Evolutionary conservation across 2,113 vertebrate species (phyloP), one percentile per base, ranked within the genome.

Genomic region (Ctenodactylus gundi): DNA sequence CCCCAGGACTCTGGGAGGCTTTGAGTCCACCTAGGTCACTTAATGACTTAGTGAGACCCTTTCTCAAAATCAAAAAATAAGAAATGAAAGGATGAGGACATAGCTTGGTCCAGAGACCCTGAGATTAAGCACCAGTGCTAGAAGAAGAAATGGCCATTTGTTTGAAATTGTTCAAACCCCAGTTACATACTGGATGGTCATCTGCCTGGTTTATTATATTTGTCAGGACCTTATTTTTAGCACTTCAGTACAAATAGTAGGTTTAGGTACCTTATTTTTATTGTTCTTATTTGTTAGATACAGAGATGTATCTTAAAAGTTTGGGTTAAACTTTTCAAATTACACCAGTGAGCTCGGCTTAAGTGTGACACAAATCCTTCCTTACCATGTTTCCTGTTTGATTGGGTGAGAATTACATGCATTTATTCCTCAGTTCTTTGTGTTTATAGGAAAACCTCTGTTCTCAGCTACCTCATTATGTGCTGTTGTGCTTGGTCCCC

Each of bases 381-480:
- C 93, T 93, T 88, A 5, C 6, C 39, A 0, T 0, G 0, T 14
- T 46, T 97, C 95, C 93, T 55, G 12, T 58, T 51, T 44, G 44
- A 67, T 57, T 36, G 77, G 86, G 75, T 94, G 94, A 94, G 70
- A 95, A 72, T 3, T 34, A 82, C 39, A 72, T 65, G 77, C 84
- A 6, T 0, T 86, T 58, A 73, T 49, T 92, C 96, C 93, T 60
- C 92, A 64, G 55, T 46, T 92, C 82, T 85, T 91, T 39, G 23
- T 96, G 92, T 94, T 96, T 64, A 44, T 93, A 88, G 88, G 95
- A 58, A 95, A 96, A 85, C 68, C 92, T 85, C 67, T 76, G 34
- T 91, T 97, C 97, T 97, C 96, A 76, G 75, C 97, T 98, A 98
- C 98, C 97, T 97, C 96, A 77, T 82, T 70, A 70, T 88, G 84